These are phyloP conservation scores for Caenorhabditis tropicalis DNA, from an alignment of 1,140 invertebrate genomes.

Conservation along the genomic window DNA sequence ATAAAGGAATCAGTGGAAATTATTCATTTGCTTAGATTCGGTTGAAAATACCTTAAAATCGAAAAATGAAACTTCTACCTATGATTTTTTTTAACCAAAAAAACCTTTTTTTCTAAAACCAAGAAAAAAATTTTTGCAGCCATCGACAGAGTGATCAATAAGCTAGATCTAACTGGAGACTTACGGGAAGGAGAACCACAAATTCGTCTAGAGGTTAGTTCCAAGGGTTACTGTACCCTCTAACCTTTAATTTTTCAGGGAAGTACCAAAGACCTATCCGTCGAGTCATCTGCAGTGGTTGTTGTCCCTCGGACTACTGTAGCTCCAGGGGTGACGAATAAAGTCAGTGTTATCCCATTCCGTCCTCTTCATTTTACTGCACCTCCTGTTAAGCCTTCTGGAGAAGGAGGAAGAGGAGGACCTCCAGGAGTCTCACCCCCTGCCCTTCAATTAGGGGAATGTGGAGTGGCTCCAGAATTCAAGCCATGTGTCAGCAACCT, in stretches of 20 bases:
- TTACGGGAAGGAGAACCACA: constrained; percentile 6
- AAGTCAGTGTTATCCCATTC: constrained; percentile 31
- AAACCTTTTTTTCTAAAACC: no score
- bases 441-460: neutral
- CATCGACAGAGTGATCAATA: constrained; percentile 28
- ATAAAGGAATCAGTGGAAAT: no score
- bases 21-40: no score
- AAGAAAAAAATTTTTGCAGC: neutral
- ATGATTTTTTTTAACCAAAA: no score
- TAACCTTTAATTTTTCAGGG: neutral
- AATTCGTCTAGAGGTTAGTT: neutral
- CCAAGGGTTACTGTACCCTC: no score
- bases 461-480: constrained; percentile 51
- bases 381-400: neutral
- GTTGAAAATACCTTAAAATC: no score
- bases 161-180: neutral
- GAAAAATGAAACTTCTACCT: no score
- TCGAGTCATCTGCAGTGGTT: neutral
- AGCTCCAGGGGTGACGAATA: constrained; percentile 18
- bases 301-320: neutral
- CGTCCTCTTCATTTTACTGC: neutral
- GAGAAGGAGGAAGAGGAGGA: neutral
- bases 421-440: neutral
- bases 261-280: neutral
- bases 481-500: constrained; percentile 48